Conservation (phyloP, 2,797 vertebrate genomes). For the Smutsia gigantea region DNA sequence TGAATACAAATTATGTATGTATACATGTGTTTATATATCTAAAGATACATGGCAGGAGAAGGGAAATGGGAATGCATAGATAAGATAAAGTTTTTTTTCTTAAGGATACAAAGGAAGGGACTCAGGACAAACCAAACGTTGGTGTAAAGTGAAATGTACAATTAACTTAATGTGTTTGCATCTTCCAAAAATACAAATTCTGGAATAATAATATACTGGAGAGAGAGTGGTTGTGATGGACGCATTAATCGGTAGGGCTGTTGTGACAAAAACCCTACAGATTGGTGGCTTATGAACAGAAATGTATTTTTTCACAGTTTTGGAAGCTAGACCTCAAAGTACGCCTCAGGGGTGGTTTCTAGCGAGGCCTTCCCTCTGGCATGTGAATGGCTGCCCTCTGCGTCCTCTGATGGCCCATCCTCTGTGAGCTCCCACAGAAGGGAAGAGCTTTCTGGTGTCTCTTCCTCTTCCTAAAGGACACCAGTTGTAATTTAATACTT, state of each 20-base stretch:
- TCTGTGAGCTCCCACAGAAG: background rate
- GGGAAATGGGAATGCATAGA: background rate
- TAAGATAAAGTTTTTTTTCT: no score
- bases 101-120: background rate
- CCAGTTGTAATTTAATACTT: background rate
- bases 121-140: background rate
- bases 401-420: background rate
- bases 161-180: background rate
- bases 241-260: background rate
- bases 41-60: background rate
- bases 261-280: background rate
- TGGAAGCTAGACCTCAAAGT: background rate
- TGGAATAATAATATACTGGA: background rate
- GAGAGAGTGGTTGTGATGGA: background rate
- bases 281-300: background rate
- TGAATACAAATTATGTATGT: background rate
- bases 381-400: background rate
- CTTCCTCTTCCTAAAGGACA: background rate
- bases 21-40: rapidly evolving
- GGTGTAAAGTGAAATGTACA: background rate
- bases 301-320: background rate
- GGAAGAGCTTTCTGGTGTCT: background rate
- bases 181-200: background rate
- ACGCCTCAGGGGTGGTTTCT: background rate
- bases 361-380: background rate